Conservation (phyloP, 2,797 vertebrate species). For the Malacoraja senta region DNA sequence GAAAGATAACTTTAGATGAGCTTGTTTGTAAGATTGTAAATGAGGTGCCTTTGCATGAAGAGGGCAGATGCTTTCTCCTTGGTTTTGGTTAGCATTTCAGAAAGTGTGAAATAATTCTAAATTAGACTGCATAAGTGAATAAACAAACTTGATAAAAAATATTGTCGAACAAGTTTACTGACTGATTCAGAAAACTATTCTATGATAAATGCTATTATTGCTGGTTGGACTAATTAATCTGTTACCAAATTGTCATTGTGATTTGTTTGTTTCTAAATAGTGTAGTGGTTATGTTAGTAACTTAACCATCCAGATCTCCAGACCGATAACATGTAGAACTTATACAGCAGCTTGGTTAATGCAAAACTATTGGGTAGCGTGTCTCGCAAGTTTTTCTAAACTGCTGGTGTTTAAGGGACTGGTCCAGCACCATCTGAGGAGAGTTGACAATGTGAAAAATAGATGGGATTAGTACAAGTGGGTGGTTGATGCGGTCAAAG, state of each 20-base stretch:
- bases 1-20: not conserved
- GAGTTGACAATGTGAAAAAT: too few relatives aligned
- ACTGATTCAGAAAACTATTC: not conserved
- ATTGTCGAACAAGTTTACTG: not conserved
- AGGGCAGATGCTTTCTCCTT: not conserved
- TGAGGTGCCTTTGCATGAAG: not conserved
- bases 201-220: not conserved
- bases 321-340: not conserved
- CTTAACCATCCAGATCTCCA: not conserved
- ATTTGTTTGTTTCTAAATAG: not conserved
- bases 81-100: not conserved
- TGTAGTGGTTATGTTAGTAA: not conserved
- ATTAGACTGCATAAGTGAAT: not conserved
- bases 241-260: not conserved
- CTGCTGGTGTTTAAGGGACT: not conserved
- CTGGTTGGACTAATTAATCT: not conserved
- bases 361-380: not conserved
- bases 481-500: too few relatives aligned
- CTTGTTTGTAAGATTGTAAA: not conserved
- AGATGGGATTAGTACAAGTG: too few relatives aligned
- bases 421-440: too few relatives aligned
- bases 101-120: not conserved
- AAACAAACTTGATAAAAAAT: not conserved
- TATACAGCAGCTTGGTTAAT: not conserved
- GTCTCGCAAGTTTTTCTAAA: not conserved